Percentiles rank a stretch among this genome's conserved stretches.
Conservation (phyloP, 2,888 invertebrate species). For the Brachyopa scutellaris region DNA sequence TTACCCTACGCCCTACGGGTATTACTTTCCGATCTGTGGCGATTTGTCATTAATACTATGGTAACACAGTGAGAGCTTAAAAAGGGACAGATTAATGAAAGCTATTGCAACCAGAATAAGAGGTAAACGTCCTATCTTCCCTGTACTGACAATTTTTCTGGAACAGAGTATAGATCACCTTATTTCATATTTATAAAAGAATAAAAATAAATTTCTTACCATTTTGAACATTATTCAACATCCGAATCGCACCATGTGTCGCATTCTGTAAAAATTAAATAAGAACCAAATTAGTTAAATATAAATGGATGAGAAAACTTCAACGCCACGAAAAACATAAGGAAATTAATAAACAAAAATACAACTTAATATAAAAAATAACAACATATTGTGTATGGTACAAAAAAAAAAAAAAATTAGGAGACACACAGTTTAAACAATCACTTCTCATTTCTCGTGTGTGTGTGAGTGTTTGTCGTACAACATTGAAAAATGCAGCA, state of each 20-base stretch:
- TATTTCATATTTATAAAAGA: neutral
- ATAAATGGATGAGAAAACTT: conserved; percentile 7
- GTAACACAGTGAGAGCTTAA: no score
- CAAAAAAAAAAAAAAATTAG: conserved; percentile 55
- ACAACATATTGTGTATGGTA: conserved; percentile 68
- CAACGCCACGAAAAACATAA: conserved; percentile 50
- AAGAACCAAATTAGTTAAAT: conserved; percentile 58
- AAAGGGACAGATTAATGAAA: no score
- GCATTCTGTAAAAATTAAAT: conserved; percentile 81
- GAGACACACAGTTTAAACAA: conserved; percentile 64
- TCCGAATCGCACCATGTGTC: conserved; percentile 82
- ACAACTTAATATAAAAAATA: no score
- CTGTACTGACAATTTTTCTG: no score
- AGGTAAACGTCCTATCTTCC: no score
- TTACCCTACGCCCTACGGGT: no score
- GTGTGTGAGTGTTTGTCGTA: conserved; percentile 11
- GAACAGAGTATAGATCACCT: no score
- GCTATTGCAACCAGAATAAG: no score
- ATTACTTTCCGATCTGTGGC: no score
- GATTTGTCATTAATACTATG: no score
- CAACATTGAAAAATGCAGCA: conserved; percentile 41
- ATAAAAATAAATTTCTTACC: conserved; percentile 70
- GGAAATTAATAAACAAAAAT: conserved; percentile 37
- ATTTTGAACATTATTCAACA: conserved; percentile 75
- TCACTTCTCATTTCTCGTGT: conserved; percentile 23